A percentile compares a stretch with the other conserved stretches of the same genome.
Conservation (phyloP, 1,140 invertebrate species). For the Chironomus striatipennis region DNA sequence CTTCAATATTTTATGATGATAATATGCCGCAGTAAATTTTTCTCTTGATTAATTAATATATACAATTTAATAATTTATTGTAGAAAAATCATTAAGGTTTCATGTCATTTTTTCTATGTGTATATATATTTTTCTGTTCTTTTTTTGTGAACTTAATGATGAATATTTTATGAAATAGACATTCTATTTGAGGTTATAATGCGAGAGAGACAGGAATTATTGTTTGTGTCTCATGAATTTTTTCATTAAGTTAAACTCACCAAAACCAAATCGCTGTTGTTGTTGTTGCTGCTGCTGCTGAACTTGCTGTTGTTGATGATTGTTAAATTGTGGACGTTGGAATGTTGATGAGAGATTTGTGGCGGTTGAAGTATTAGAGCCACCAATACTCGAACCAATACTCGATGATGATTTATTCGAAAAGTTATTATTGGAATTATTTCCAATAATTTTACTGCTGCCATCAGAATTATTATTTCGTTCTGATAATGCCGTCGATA, state of each 20-base stretch:
- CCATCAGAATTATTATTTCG: constrained; percentile 18
- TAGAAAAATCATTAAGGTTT: constrained; percentile 9
- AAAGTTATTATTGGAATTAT: constrained; percentile 1
- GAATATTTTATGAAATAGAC: neutral
- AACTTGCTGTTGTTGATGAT: constrained; percentile 21
- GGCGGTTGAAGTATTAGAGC: constrained; percentile 11
- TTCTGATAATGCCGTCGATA: constrained; percentile 22
- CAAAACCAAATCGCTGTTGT: constrained; percentile 20
- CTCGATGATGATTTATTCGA: constrained; percentile 14
- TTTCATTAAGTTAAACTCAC: neutral
- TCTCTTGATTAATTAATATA: constrained; percentile 20
- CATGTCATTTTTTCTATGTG: constrained; percentile 4
- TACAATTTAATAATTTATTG: constrained; percentile 4
- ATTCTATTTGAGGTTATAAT: too few relatives aligned
- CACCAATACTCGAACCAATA: constrained; percentile 17
- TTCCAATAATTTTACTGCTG: neutral
- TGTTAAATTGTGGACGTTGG: constrained; percentile 1
- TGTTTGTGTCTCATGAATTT: too few relatives aligned
- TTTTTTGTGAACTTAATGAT: neutral
- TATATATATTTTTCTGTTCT: constrained; percentile 17
- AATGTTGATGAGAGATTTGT: constrained; percentile 21
- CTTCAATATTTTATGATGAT: neutral
- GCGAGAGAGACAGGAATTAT: too few relatives aligned
- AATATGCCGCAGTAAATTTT: neutral
- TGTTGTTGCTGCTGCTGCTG: constrained; percentile 24